A percentile compares a stretch with the other conserved stretches of the same genome.
Evolutionary conservation across 1,140 invertebrate species (phyloP).

Genomic region (Schlechtendalia chinensis): DNA sequence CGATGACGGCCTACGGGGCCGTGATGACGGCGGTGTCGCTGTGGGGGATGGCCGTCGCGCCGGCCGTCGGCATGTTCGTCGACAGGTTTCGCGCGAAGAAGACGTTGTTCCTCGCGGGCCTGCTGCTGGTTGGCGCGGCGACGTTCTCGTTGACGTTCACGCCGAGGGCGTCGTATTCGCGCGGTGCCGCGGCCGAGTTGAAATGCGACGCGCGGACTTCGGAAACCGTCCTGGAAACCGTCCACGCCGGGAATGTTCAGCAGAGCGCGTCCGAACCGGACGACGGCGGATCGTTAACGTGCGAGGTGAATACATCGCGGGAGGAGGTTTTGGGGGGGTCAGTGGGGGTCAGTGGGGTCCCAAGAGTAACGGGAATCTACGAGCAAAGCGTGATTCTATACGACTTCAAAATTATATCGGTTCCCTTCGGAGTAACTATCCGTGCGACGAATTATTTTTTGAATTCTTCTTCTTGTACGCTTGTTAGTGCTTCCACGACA

Average conservation of each 20-base stretch:
- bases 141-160: neutral
- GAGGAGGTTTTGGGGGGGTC: no score
- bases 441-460: no score
- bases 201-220: neutral
- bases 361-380: neutral
- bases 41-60: slow-evolving; percentile 56
- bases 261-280: neutral
- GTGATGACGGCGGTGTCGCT: slow-evolving; percentile 79
- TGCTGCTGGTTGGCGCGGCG: neutral
- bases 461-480: neutral
- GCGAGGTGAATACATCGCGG: slow-evolving; percentile 8
- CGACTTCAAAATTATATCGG: neutral
- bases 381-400: neutral
- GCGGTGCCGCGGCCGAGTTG: neutral
- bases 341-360: neutral
- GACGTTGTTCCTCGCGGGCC: neutral
- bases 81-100: neutral
- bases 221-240: neutral
- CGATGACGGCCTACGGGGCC: slow-evolving; percentile 69
- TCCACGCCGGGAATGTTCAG: neutral
- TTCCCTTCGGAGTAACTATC: no score
- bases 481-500: neutral
- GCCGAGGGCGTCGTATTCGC: neutral
- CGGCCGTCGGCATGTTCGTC: neutral
- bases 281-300: neutral